A percentile compares a stretch with the other conserved stretches of the same genome.
phyloP scores from a whole-genome alignment of 2,888 invertebrate species.

The Allacma fusca region DNA sequence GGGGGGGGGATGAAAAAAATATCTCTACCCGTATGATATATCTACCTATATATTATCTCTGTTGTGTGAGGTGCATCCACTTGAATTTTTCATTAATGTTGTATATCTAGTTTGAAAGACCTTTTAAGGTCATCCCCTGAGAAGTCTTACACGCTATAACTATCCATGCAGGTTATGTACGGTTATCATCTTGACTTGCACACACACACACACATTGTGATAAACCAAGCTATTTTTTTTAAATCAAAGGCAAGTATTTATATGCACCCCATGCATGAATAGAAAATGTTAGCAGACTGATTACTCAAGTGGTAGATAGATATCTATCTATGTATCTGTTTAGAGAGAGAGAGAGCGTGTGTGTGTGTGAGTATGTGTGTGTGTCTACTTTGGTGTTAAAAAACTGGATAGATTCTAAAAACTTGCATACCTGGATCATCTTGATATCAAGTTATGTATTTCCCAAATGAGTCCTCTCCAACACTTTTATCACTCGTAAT shows the following conservation, averaged over 20 bases:
- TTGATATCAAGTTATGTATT: background rate
- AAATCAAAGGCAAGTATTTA: too few species aligned
- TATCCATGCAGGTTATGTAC: too few species aligned
- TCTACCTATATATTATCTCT: too few species aligned
- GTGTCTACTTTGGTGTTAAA: background rate
- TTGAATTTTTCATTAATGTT: background rate
- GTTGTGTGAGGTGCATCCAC: conserved; percentile 7
- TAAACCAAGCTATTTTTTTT: too few species aligned
- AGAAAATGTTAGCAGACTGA: too few species aligned
- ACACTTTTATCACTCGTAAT: background rate
- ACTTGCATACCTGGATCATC: conserved; percentile 5
- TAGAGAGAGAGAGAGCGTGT: too few species aligned
- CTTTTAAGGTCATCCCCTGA: conserved; percentile 33
- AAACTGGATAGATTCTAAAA: background rate
- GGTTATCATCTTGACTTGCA: too few species aligned
- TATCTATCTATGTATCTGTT: too few species aligned
- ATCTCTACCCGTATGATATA: background rate
- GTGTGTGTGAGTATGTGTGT: too few species aligned
- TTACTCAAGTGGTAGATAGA: too few species aligned
- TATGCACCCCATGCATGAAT: too few species aligned
- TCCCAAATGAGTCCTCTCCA: background rate
- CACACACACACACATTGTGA: too few species aligned
- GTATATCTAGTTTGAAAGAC: conserved; percentile 22
- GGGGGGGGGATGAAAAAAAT: background rate
- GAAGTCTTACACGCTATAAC: background rate